These are phyloP conservation scores for Venustoraphidia nigricollis DNA, from an alignment of 2,888 invertebrate species.

Conservation along the genomic window DNA sequence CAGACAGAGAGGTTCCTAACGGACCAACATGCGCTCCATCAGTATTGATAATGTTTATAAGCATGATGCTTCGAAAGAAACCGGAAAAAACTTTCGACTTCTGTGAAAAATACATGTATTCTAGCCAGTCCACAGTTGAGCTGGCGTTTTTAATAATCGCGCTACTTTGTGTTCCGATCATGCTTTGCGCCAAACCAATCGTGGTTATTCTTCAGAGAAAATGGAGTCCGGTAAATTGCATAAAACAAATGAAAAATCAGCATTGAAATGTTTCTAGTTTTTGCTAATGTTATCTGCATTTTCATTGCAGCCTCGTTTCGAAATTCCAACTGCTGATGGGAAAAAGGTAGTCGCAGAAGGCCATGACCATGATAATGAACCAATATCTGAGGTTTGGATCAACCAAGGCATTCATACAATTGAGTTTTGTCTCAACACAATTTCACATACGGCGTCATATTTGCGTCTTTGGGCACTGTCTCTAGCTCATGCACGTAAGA, in stretches of 20 bases:
- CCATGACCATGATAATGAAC: slow-evolving; percentile 25
- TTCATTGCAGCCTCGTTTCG: neutral
- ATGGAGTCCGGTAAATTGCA: slow-evolving; percentile 52
- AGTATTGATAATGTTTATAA: slow-evolving; percentile 60
- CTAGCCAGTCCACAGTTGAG: slow-evolving; percentile 43
- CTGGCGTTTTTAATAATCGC: slow-evolving; percentile 44
- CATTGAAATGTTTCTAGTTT: neutral
- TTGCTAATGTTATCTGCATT: neutral
- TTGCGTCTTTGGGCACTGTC: slow-evolving; percentile 93
- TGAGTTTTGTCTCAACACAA: slow-evolving; percentile 88
- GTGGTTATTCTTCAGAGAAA: slow-evolving; percentile 32
- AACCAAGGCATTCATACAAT: slow-evolving; percentile 93
- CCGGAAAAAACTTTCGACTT: slow-evolving; percentile 23
- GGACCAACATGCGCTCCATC: slow-evolving; percentile 55
- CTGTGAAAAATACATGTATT: slow-evolving; percentile 43
- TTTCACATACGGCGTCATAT: slow-evolving; percentile 95
- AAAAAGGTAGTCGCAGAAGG: neutral
- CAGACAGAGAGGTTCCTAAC: slow-evolving; percentile 11
- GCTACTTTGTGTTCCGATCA: slow-evolving; percentile 54
- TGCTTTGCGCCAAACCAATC: slow-evolving; percentile 66
- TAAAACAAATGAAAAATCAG: neutral
- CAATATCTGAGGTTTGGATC: slow-evolving; percentile 79
- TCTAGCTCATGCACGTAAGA: slow-evolving; percentile 83
- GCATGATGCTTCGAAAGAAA: slow-evolving; percentile 50
- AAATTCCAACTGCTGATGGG: neutral